These are phyloP conservation scores for Stratiolaelaps scimitus DNA, from an alignment of 1,140 invertebrate species.

Conservation along the genomic window DNA sequence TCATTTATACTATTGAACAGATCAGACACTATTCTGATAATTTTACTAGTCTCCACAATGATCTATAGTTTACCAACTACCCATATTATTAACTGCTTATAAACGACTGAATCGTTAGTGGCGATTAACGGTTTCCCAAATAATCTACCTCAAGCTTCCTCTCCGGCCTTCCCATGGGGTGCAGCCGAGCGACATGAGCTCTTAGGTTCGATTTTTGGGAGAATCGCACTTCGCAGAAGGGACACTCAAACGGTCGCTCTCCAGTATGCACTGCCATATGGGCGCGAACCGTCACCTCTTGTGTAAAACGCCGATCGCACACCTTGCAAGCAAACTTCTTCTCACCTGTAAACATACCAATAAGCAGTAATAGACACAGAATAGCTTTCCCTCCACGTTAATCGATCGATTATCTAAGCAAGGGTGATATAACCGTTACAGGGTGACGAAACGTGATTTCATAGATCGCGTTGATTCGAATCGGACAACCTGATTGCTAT, in stretches of 20 bases:
- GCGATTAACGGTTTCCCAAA: neutral
- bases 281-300: conserved; percentile 33
- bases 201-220: conserved; percentile 51
- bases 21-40: too few species aligned
- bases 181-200: conserved; percentile 56
- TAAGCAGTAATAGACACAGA: neutral
- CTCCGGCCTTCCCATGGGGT: conserved; percentile 42
- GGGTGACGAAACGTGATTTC: neutral
- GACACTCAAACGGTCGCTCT: conserved; percentile 37
- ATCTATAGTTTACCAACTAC: too few species aligned
- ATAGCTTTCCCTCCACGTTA: conserved; percentile 39
- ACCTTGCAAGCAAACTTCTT: conserved; percentile 41
- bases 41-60: too few species aligned
- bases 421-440: too few species aligned
- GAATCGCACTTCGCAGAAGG: conserved; percentile 35
- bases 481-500: neutral
- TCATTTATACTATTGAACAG: too few species aligned
- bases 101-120: too few species aligned
- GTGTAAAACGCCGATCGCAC: conserved; percentile 39
- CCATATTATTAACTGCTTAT: too few species aligned
- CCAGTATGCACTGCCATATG: conserved; percentile 38
- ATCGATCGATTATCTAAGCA: conserved; percentile 28
- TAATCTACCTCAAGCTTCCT: neutral
- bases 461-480: neutral
- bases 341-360: conserved; percentile 31